Conservation (phyloP, 37 sponge, comb jelly and placozoan species). For the Hormiphora californensis region DNA sequence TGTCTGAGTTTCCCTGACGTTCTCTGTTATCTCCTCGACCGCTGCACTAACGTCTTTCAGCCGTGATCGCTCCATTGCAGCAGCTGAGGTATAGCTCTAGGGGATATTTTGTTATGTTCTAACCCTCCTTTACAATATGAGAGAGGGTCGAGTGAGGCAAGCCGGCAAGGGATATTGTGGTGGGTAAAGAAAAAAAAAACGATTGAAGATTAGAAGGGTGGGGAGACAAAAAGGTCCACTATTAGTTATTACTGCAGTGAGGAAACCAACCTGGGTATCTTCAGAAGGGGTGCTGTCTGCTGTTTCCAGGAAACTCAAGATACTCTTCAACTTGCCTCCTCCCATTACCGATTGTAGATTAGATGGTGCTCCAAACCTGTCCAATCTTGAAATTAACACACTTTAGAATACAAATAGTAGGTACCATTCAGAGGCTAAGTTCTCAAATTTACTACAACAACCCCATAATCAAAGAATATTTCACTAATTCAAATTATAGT, state of each 20-base stretch:
- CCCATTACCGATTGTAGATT: background rate
- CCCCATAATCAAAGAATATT: too few species aligned
- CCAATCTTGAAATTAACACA: background rate
- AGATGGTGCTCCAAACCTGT: background rate
- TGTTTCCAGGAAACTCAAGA: constrained; percentile 1
- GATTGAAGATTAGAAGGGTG: too few species aligned
- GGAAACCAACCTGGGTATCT: background rate
- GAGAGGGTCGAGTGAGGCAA: too few species aligned
- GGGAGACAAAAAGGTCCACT: background rate
- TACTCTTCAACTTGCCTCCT: constrained; percentile 28
- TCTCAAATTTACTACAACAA: too few species aligned
- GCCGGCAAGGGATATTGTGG: too few species aligned
- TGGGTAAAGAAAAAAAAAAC: too few species aligned
- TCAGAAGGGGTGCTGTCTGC: background rate
- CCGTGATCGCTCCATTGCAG: background rate
- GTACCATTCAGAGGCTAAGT: too few species aligned
- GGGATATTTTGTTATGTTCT: too few species aligned
- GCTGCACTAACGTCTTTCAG: constrained; percentile 10
- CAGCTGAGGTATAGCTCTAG: constrained; percentile 25
- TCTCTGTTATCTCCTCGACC: constrained; percentile 46
- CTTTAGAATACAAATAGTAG: background rate
- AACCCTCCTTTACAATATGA: too few species aligned
- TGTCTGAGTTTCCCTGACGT: constrained; percentile 31
- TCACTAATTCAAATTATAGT: too few species aligned
- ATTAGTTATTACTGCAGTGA: background rate